These are phyloP conservation scores for Gadus macrocephalus DNA, from an alignment of 2,113 vertebrate species.

Conservation along the genomic window DNA sequence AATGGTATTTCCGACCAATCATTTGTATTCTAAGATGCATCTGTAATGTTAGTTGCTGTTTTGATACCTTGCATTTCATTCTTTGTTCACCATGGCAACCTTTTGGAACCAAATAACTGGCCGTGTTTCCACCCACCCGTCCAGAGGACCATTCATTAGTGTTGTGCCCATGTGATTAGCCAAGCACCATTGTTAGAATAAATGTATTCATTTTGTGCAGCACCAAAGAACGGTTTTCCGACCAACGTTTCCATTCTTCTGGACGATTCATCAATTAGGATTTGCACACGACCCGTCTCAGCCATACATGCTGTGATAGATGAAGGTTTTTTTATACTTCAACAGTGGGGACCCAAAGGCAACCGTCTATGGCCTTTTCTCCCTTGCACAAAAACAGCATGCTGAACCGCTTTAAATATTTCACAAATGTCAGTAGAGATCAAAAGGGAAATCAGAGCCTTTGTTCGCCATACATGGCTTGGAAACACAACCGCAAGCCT, in stretches of 20 bases:
- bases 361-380: constrained; percentile 16
- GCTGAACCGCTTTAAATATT: constrained; percentile 12
- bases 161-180: background rate
- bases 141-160: background rate
- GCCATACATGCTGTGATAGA: constrained; percentile 8
- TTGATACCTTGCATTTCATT: no score
- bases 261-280: constrained; percentile 20
- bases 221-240: background rate
- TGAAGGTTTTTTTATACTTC: constrained; percentile 10
- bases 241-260: background rate
- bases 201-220: no score
- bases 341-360: constrained; percentile 7
- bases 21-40: no score
- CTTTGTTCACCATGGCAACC: background rate
- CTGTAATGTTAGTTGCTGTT: no score
- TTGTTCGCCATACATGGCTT: constrained; percentile 23
- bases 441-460: constrained; percentile 29
- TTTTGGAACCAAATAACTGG: background rate
- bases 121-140: background rate
- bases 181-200: no score
- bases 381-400: constrained; percentile 10
- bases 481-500: constrained; percentile 28
- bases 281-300: constrained; percentile 4
- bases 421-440: constrained; percentile 41
- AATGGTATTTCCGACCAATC: no score